These are phyloP conservation scores for Paragorgia papillata DNA, from an alignment of 92 coral and sea anemone species.

Conservation along the genomic window DNA sequence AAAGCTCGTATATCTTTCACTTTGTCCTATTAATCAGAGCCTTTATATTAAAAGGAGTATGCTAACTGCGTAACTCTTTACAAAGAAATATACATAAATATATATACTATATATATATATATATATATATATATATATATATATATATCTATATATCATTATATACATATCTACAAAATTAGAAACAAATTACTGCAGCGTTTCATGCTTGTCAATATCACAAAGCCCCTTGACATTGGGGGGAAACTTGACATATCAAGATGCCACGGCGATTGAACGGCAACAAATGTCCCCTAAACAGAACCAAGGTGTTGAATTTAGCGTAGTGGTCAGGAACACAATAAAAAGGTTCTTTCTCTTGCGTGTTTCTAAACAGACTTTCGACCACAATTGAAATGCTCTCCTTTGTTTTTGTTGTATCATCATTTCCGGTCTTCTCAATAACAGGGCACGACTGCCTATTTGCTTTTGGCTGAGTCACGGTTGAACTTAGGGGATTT, in stretches of 20 bases:
- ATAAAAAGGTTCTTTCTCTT: not conserved
- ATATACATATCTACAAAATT: not conserved
- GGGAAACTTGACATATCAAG: not conserved
- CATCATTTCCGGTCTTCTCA: not conserved
- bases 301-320: not conserved
- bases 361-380: not conserved
- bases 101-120: too few species aligned
- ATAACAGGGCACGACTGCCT: not conserved
- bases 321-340: not conserved
- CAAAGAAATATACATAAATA: too few species aligned
- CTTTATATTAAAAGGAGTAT: too few species aligned
- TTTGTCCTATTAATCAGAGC: too few species aligned
- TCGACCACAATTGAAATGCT: not conserved
- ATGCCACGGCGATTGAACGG: not conserved
- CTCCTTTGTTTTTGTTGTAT: not conserved
- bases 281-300: not conserved
- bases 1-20: too few species aligned
- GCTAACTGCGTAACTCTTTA: too few species aligned
- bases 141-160: too few species aligned
- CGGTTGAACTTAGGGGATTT: not conserved
- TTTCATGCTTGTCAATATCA: not conserved
- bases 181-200: not conserved
- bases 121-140: too few species aligned
- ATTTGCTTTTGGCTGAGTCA: not conserved
- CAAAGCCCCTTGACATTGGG: not conserved